phyloP scores from a whole-genome alignment of 2,797 vertebrate genomes.

The Eulemur albifrons region DNA sequence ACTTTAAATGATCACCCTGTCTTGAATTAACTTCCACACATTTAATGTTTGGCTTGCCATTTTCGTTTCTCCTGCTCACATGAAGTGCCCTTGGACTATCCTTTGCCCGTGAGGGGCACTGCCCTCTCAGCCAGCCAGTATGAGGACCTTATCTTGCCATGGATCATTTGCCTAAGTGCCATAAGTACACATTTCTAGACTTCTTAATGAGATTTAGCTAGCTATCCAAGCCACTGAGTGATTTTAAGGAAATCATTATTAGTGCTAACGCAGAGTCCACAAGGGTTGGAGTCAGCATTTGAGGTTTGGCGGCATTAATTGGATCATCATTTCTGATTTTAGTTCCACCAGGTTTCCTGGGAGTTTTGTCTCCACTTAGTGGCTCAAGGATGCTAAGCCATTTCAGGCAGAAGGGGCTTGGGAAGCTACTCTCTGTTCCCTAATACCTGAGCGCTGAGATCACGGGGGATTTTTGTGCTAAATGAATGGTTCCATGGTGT shows the following conservation, averaged over 20 bases:
- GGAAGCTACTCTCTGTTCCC: neutral
- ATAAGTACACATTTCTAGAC: slow-evolving; percentile 48
- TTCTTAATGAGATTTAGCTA: slow-evolving; percentile 42
- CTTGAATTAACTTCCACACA: slow-evolving; percentile 8
- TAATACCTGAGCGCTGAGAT: neutral
- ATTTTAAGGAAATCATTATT: slow-evolving; percentile 56
- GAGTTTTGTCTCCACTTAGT: slow-evolving; percentile 38
- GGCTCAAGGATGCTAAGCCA: neutral
- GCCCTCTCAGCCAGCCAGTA: neutral
- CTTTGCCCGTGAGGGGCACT: neutral
- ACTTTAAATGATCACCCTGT: neutral
- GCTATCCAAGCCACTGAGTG: slow-evolving; percentile 44
- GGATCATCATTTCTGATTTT: slow-evolving; percentile 70
- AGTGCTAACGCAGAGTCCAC: neutral
- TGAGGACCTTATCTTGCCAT: neutral
- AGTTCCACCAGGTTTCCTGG: slow-evolving; percentile 62
- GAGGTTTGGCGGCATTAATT: slow-evolving; percentile 56
- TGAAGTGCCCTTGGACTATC: slow-evolving; percentile 21
- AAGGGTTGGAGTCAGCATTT: slow-evolving; percentile 60
- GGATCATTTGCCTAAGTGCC: slow-evolving; percentile 27
- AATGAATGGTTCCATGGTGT: neutral
- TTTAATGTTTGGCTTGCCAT: slow-evolving; percentile 8
- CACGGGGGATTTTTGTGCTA: neutral
- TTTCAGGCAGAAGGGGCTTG: neutral
- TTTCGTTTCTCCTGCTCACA: slow-evolving; percentile 1